These are phyloP conservation scores for Diabrotica virgifera DNA, from an alignment of 1,140 invertebrate genomes.

Conservation along the genomic window DNA sequence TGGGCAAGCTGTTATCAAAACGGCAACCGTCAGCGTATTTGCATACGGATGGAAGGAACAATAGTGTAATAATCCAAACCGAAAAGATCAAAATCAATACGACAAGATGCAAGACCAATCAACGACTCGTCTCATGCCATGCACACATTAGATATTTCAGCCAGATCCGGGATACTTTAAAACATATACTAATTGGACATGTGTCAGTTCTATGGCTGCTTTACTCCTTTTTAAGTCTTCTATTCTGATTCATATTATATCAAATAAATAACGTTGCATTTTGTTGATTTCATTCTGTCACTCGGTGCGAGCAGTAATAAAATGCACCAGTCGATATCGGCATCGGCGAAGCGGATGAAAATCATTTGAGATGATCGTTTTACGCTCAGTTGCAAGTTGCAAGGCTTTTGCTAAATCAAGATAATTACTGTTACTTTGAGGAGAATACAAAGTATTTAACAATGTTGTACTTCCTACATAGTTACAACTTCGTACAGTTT, in stretches of 20 bases:
- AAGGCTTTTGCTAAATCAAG: no score
- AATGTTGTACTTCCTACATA: no score
- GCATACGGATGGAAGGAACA: constrained; percentile 40
- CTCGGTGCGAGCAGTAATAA: not conserved
- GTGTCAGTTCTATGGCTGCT: constrained; percentile 27
- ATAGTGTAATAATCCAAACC: constrained; percentile 37
- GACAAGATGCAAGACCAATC: constrained; percentile 29
- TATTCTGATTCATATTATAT: constrained; percentile 22
- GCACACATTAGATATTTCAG: constrained; percentile 35
- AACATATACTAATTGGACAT: constrained; percentile 42
- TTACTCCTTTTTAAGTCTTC: constrained; percentile 17
- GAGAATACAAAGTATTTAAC: no score
- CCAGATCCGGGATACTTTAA: constrained; percentile 37
- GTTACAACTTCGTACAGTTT: no score
- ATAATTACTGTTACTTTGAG: no score
- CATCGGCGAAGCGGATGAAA: no score
- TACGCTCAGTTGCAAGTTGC: no score
- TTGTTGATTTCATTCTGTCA: constrained; percentile 16
- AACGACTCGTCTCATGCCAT: constrained; percentile 31
- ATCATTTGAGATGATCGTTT: no score
- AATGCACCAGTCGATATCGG: not conserved
- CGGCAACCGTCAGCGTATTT: constrained; percentile 21
- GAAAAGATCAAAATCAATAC: constrained; percentile 40
- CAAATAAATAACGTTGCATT: constrained; percentile 18
- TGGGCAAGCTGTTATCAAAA: constrained; percentile 27